These are phyloP conservation scores for Spermophilus dauricus DNA, from an alignment of 2,113 vertebrate species.

Conservation along the genomic window DNA sequence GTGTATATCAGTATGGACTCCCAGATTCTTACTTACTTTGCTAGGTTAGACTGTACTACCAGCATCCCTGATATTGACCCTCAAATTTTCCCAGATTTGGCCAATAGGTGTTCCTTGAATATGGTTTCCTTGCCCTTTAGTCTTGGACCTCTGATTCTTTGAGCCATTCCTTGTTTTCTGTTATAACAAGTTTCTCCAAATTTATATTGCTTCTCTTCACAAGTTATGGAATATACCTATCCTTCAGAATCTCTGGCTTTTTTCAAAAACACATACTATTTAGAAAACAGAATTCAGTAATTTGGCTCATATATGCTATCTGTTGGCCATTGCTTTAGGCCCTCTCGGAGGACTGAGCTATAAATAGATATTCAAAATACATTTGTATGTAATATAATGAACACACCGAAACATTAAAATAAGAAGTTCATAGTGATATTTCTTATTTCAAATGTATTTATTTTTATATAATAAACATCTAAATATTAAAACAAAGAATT, in stretches of 20 bases:
- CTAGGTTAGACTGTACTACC: not conserved
- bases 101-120: not conserved
- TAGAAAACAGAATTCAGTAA: not conserved
- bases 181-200: not conserved
- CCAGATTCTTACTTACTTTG: conserved; percentile 18
- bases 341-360: not conserved
- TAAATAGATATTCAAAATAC: not conserved
- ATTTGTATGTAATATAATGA: not conserved
- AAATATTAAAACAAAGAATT: not conserved
- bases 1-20: not conserved
- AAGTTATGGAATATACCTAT: not conserved
- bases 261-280: not conserved
- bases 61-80: not conserved
- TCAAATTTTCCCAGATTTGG: not conserved
- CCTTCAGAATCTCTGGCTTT: not conserved
- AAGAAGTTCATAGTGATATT: not conserved
- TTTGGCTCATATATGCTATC: not conserved
- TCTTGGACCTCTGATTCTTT: not conserved
- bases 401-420: not conserved
- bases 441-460: too few species aligned
- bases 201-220: not conserved
- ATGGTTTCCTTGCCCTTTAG: not conserved
- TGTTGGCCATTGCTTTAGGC: not conserved
- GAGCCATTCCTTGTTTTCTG: not conserved
- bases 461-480: not conserved